Conservation (phyloP, 1,140 invertebrate genomes). For the Drosophila parabipectinata region DNA sequence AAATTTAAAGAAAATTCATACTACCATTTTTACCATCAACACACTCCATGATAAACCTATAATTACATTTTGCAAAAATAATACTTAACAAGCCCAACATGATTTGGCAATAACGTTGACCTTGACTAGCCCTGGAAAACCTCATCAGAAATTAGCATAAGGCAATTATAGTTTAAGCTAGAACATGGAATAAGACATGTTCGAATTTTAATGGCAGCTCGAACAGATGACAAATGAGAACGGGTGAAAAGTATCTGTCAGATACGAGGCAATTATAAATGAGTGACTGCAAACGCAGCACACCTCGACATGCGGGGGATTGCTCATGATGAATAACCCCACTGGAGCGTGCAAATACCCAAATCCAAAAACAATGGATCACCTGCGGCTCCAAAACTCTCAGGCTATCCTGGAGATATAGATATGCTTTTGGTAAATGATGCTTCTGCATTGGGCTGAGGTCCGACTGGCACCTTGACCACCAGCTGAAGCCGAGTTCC, state of each 20-base stretch:
- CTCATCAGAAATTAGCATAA: constrained; percentile 42
- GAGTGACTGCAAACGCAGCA: constrained; percentile 48
- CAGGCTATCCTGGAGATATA: constrained; percentile 36
- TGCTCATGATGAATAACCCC: constrained; percentile 40
- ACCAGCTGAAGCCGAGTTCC: constrained; percentile 14
- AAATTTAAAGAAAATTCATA: not conserved
- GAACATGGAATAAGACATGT: constrained; percentile 63
- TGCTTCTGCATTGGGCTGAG: constrained; percentile 31
- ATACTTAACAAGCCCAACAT: not conserved
- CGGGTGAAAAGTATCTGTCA: constrained; percentile 41
- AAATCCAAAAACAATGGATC: constrained; percentile 30
- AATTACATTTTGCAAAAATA: not conserved
- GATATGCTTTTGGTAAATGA: constrained; percentile 50
- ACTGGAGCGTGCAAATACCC: constrained; percentile 39
- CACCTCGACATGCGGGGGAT: constrained; percentile 55
- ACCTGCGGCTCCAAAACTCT: constrained; percentile 26
- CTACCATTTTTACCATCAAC: not conserved
- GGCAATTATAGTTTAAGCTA: constrained; percentile 40
- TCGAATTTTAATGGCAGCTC: constrained; percentile 57
- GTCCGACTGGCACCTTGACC: constrained; percentile 45
- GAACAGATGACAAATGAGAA: constrained; percentile 59
- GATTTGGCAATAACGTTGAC: constrained; percentile 14
- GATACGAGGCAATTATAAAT: constrained; percentile 48
- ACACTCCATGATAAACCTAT: not conserved
- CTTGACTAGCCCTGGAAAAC: constrained; percentile 24